A percentile compares a stretch with the other conserved stretches of the same genome.
Conservation (phyloP, 2,888 invertebrate genomes). For the Oxytorus armatus region DNA sequence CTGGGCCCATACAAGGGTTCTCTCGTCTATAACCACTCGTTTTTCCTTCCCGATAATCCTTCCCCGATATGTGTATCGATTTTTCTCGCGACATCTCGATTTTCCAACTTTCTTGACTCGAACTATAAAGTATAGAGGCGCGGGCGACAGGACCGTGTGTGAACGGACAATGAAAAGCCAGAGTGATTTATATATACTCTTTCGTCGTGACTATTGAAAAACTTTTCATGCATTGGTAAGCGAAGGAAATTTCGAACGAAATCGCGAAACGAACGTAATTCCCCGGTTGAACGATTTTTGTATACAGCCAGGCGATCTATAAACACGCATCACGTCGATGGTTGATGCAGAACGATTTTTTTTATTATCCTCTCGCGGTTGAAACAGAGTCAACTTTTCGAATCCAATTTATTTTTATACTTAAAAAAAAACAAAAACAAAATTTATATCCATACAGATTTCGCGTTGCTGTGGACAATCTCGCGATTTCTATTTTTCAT, state of each 20-base stretch:
- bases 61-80: slow-evolving; percentile 14
- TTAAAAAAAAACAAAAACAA: slow-evolving; percentile 17
- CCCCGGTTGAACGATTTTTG: slow-evolving; percentile 23
- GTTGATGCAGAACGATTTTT: slow-evolving; percentile 3
- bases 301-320: slow-evolving; percentile 1
- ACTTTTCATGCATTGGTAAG: slow-evolving; percentile 68
- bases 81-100: slow-evolving; percentile 36
- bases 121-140: slow-evolving; percentile 14
- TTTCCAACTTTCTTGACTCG: slow-evolving; percentile 35
- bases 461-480: not conserved
- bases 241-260: slow-evolving; percentile 49
- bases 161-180: slow-evolving; percentile 1
- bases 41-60: slow-evolving; percentile 38
- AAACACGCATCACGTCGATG: not conserved
- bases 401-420: slow-evolving; percentile 7
- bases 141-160: too few species aligned
- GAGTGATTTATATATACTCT: slow-evolving; percentile 52
- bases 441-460: not conserved
- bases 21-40: not conserved
- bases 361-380: too few species aligned
- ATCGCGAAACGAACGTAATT: slow-evolving; percentile 32
- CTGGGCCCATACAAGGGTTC: slow-evolving; percentile 15
- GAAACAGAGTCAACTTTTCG: slow-evolving; percentile 9
- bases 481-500: slow-evolving; percentile 22
- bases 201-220: slow-evolving; percentile 62